phyloP scores from a whole-genome alignment of 1,140 invertebrate species.

The Battus philenor region DNA sequence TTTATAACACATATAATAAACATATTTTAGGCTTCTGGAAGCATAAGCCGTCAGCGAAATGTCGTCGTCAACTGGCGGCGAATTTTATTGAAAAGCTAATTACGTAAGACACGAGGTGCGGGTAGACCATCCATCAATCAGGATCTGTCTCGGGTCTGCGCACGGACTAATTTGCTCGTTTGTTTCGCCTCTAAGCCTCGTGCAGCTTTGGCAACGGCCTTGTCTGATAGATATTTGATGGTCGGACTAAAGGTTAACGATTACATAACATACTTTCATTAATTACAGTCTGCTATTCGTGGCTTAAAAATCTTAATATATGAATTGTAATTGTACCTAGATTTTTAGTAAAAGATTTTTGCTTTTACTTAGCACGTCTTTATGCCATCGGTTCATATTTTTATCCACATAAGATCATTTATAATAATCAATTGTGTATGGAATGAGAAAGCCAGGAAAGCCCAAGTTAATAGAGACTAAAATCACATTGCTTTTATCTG shows the following conservation, averaged over 20 bases:
- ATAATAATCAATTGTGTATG: too few relatives aligned
- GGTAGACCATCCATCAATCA: conserved; percentile 63
- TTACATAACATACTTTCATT: not conserved
- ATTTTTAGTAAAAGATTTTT: too few relatives aligned
- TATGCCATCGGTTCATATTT: too few relatives aligned
- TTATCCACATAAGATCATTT: too few relatives aligned
- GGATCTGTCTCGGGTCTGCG: conserved; percentile 39
- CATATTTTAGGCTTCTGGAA: not conserved
- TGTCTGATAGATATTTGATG: conserved; percentile 51
- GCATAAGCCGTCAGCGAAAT: conserved; percentile 10
- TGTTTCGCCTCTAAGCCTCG: conserved; percentile 57
- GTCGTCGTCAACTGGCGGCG: conserved; percentile 12
- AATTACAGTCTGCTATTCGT: too few relatives aligned
- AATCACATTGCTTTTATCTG: too few relatives aligned
- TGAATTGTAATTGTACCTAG: too few relatives aligned
- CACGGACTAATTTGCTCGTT: conserved; percentile 66
- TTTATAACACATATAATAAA: too few relatives aligned
- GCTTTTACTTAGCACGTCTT: too few relatives aligned
- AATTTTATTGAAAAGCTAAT: conserved; percentile 56
- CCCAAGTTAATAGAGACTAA: too few relatives aligned
- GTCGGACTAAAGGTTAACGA: conserved; percentile 1
- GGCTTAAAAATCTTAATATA: too few relatives aligned
- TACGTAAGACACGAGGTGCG: conserved; percentile 38
- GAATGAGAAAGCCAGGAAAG: too few relatives aligned
- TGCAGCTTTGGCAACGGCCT: conserved; percentile 22